Evolutionary conservation across 2,797 vertebrate genomes (phyloP).

Genomic region (Propithecus deckenii): DNA sequence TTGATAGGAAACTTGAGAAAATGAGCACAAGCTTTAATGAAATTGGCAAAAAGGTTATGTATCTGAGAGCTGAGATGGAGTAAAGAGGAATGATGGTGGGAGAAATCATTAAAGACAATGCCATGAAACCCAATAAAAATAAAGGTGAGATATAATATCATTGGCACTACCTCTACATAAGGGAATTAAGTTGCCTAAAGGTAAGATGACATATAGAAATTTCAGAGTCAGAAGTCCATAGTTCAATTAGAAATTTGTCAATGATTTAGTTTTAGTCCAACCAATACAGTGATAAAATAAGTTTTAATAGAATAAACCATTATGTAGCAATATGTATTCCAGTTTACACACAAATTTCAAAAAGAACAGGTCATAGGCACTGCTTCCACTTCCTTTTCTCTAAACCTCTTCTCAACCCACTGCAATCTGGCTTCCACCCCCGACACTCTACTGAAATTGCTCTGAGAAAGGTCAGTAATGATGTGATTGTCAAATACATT

Average conservation of each 20-base stretch:
- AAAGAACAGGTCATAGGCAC: background rate
- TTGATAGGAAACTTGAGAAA: slow-evolving; percentile 71
- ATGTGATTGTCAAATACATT: slow-evolving; percentile 4
- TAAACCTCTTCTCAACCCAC: background rate
- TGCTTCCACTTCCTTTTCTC: background rate
- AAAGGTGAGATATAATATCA: background rate
- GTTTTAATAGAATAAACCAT: background rate
- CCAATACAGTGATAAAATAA: background rate
- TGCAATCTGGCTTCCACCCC: background rate
- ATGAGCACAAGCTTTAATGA: slow-evolving; percentile 68
- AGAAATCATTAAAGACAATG: slow-evolving; percentile 59
- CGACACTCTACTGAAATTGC: background rate
- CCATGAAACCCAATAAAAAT: slow-evolving; percentile 56
- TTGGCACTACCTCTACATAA: background rate
- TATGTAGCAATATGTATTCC: background rate
- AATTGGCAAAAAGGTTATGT: slow-evolving; percentile 66
- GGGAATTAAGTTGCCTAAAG: slow-evolving; percentile 27
- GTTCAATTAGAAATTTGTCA: background rate
- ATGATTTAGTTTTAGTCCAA: background rate
- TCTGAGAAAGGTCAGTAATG: slow-evolving; percentile 12
- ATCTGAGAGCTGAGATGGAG: slow-evolving; percentile 53
- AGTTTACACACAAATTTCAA: background rate
- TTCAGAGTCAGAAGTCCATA: background rate
- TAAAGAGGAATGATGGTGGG: slow-evolving; percentile 14
- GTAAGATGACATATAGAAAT: background rate